Conservation (phyloP, 2,797 vertebrate genomes). For the Rhinophrynus dorsalis region DNA sequence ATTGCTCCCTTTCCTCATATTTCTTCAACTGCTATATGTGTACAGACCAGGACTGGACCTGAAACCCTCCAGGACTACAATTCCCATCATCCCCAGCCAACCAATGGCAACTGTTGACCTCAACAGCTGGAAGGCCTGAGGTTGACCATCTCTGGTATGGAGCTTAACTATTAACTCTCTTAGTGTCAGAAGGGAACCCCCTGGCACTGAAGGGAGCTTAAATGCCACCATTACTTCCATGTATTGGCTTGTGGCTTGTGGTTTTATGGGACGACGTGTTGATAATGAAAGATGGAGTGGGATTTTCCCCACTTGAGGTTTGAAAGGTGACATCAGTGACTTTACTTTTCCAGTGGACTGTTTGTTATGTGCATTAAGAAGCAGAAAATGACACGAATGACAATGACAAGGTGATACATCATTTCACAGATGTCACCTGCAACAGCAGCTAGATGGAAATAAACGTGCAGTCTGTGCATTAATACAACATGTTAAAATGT, state of each 20-base stretch:
- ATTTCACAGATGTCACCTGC: not conserved
- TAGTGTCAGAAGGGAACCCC: no score
- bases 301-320: not conserved
- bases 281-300: no score
- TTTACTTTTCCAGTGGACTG: not conserved
- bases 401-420: not conserved
- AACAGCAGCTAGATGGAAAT: not conserved
- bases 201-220: no score
- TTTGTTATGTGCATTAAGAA: not conserved
- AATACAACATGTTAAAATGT: not conserved
- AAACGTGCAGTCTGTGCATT: not conserved
- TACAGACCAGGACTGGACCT: no score
- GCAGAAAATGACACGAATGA: conserved; percentile 1
- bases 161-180: no score
- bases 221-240: not conserved
- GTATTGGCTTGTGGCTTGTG: conserved; percentile 15
- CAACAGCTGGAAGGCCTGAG: no score
- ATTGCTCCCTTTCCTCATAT: no score
- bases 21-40: no score
- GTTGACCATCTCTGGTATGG: no score
- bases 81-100: no score
- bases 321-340: not conserved
- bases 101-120: no score
- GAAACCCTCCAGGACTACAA: no score
- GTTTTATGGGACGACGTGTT: not conserved